Evolutionary conservation across 2,888 invertebrate species (phyloP), one percentile per base, ranked within the genome.

Genomic region (Kryphioiulus occultus): DNA sequence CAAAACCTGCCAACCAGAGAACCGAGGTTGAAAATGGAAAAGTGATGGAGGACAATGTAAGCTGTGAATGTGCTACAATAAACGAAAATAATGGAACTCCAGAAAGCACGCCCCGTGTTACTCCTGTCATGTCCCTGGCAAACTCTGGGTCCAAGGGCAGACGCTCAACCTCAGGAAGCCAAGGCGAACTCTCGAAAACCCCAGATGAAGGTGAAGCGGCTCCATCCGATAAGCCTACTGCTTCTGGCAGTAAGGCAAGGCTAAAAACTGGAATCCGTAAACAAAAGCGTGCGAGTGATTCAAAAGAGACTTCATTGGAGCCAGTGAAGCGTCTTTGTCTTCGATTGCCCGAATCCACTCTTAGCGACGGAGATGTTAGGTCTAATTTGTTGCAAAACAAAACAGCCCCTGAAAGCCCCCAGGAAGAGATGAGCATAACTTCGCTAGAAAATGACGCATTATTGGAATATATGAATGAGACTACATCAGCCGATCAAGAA

Each of bases 401-500:
- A 68, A 22, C 68, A 4, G 22, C n/a, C 22, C 30, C 30, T 35
- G 17, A 30, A 17, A 78, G n/a, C 19, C 82, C 83, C 26, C 87
- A 82, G 15, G 88, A 87, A n/a, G 90, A 90, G 86, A 89, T 90
- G 10, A 89, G 89, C 85, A 89, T 90, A 22, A 89, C 88, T 86
- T 88, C 89, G 59, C 86, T 90, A 84, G 90, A 90, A 86, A 89
- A 89, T 2, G 96, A 96, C 92, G 95, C 95, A 89, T 92, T 96
- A 89, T 96, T 96, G 91, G 96, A 96, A 92, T 96, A 15, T 87
- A 85, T 35, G 35, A 35, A 35, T 7, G 35, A 35, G 35, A 35
- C 35, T 4, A 35, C 35, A 35, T 35, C 35, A n/a, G 44, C 96
- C 91, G 96, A 95, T 91, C 96, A 95, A 91, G 96, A 96, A 92